Evolutionary conservation across 2,113 vertebrate species (phyloP).

Genomic region (Corythoichthys intestinalis): DNA sequence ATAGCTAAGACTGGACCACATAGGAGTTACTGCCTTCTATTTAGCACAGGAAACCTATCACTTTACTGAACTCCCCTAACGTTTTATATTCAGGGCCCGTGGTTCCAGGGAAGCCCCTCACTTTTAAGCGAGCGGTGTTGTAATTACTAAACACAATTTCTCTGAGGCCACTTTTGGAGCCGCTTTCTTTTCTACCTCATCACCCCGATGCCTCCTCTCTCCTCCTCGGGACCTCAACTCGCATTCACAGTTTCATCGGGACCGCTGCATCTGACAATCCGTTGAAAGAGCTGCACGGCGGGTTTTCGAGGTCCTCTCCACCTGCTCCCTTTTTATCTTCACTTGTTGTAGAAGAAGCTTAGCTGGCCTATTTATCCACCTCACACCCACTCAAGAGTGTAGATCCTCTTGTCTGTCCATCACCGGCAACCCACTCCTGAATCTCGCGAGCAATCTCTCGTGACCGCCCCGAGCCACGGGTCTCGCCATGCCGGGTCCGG

Average conservation of each 20-base stretch:
- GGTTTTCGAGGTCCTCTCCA: constrained; percentile 7
- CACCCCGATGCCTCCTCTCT: constrained; percentile 31
- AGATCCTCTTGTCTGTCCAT: constrained; percentile 5
- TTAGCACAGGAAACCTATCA: constrained; percentile 22
- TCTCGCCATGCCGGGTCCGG: constrained; percentile 93
- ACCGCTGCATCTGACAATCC: constrained; percentile 43
- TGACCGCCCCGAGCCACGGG: constrained; percentile 48
- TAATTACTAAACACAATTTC: constrained; percentile 19
- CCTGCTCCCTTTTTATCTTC: too few species aligned
- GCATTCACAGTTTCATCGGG: constrained; percentile 9
- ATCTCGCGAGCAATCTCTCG: not conserved
- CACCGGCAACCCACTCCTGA: not conserved
- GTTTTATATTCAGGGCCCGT: constrained; percentile 44
- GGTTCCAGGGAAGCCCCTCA: constrained; percentile 30
- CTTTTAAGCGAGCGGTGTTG: constrained; percentile 39
- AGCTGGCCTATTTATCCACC: constrained; percentile 13
- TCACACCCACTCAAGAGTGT: constrained; percentile 18
- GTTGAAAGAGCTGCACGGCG: constrained; percentile 17
- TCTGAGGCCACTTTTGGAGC: constrained; percentile 42
- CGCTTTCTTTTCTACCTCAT: constrained; percentile 58
- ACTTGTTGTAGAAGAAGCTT: constrained; percentile 2
- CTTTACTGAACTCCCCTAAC: constrained; percentile 2
- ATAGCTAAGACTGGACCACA: constrained; percentile 35
- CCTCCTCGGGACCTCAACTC: constrained; percentile 13
- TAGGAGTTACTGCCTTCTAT: constrained; percentile 17